phyloP scores from a whole-genome alignment of 37 sponge, comb jelly and placozoan genomes.

The Lycopodina hypogea region DNA sequence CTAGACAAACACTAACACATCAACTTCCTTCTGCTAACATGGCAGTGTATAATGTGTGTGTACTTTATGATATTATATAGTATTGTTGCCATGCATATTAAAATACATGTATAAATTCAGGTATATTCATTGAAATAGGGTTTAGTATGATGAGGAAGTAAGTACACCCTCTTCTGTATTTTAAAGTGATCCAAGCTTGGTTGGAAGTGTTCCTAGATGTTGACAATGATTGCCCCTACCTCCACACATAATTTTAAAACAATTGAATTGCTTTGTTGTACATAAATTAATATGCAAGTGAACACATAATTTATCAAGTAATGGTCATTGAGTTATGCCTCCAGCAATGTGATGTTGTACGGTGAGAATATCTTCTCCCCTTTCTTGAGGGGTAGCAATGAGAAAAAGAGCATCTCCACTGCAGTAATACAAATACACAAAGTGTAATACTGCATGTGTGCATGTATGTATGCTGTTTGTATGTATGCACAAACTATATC shows the following conservation, averaged over 20 bases:
- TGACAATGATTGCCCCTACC: too few relatives aligned
- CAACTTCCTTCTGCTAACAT: background rate
- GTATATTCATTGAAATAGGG: background rate
- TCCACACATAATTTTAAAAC: too few relatives aligned
- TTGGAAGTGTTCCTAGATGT: background rate
- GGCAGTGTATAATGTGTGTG: background rate
- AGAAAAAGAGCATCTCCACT: conserved; percentile 71
- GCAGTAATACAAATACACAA: background rate
- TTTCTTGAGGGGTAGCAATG: conserved; percentile 40
- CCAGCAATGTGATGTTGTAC: background rate
- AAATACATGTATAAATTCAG: background rate
- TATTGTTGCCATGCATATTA: background rate
- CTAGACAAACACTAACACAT: conserved; percentile 12
- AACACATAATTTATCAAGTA: too few relatives aligned
- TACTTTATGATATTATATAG: background rate
- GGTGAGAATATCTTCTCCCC: conserved; percentile 30
- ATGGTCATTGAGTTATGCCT: background rate
- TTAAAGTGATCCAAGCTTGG: background rate
- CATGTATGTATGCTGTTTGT: too few relatives aligned
- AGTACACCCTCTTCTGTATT: background rate
- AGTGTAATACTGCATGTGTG: too few relatives aligned
- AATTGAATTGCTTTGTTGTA: too few relatives aligned
- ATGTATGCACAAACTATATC: too few relatives aligned
- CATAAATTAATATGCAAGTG: too few relatives aligned
- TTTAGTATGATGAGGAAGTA: background rate